Base-by-base conservation (phyloP, 2,888 invertebrate species). In the Temnothorax rugatulus region DNA sequence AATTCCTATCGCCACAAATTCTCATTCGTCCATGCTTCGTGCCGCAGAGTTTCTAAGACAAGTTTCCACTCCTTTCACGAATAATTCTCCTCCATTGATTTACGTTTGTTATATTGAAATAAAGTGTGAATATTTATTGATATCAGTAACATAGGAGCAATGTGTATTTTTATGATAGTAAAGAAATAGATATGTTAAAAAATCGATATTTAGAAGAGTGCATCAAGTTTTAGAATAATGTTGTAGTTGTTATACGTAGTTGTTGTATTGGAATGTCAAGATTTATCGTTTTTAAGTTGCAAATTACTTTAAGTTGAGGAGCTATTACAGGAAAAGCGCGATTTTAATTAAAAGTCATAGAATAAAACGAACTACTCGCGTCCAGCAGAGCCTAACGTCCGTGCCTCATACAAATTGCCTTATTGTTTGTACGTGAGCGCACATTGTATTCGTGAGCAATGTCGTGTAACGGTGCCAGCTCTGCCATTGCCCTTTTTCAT, bases 1-100 rank as follows among this genome's bases (percentile, higher is more conserved):
- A 66, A 34, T 71, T 84, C 69, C 82, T 87, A 86, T 88, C 81
- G 63, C n/a, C 82, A 38, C 50, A 18, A 57, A 74, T 38, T 57
- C 71, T 41, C 41, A 50, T 86, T 87, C 82, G 38, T 71, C 63
- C 9, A 76, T 41, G 47, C 13, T 63, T 54, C 63, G 68, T 69
- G 74, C 54, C 57, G 64, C 29, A 21, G 34, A 25, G 21, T 50
- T 63, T 76, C 63, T 25, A 76, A 38, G 34, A 44, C 75, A 47
- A 63, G 38, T 76, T 76, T 75, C 9, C 29, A 50, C 21, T 63
- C 21, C 13, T 76, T 47, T 38, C 18, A 50, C 1, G 4, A 73
- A 73, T 69, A 73, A 73, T 69, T 29, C 18, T 2, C 4, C 11
- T 13, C 1, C 18, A 57, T 59, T n/a, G n/a, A 1, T 44, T 29